phyloP scores from a whole-genome alignment of 1,140 invertebrate species.

The Pemphigus obesinymphae region DNA sequence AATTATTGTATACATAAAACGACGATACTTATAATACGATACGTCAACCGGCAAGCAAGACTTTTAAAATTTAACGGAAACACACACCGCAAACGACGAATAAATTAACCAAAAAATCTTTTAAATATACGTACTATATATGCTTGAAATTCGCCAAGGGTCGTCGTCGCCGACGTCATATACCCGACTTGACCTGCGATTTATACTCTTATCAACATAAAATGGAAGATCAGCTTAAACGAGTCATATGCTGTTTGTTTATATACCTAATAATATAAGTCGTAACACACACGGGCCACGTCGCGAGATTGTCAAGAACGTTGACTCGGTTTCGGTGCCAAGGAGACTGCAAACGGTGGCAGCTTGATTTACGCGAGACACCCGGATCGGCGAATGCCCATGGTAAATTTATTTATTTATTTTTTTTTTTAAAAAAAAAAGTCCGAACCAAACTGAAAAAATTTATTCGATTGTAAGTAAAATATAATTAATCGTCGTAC shows the following conservation, averaged over 20 bases:
- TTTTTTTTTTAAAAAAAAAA: no score
- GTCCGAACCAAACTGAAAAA: background rate
- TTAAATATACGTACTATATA: background rate
- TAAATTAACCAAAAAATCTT: no score
- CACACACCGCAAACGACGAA: no score
- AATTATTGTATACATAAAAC: no score
- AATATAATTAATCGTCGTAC: background rate
- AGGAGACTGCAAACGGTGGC: conserved; percentile 16
- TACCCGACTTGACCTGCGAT: background rate
- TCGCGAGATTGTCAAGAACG: conserved; percentile 33
- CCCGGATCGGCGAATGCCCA: background rate
- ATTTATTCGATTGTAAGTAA: no score
- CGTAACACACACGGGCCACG: background rate
- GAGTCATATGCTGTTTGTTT: no score
- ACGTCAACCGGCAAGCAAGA: background rate
- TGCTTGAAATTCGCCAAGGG: background rate
- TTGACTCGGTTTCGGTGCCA: conserved; percentile 39
- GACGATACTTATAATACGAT: background rate
- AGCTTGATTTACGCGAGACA: background rate
- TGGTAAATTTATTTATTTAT: background rate
- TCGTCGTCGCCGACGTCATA: background rate
- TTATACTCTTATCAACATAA: no score
- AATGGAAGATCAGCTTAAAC: no score
- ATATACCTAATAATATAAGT: no score
- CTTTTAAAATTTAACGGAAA: no score